Evolutionary conservation across 2,113 vertebrate genomes (phyloP), one percentile per base, ranked within the genome.

Genomic region (Lophius piscatorius): DNA sequence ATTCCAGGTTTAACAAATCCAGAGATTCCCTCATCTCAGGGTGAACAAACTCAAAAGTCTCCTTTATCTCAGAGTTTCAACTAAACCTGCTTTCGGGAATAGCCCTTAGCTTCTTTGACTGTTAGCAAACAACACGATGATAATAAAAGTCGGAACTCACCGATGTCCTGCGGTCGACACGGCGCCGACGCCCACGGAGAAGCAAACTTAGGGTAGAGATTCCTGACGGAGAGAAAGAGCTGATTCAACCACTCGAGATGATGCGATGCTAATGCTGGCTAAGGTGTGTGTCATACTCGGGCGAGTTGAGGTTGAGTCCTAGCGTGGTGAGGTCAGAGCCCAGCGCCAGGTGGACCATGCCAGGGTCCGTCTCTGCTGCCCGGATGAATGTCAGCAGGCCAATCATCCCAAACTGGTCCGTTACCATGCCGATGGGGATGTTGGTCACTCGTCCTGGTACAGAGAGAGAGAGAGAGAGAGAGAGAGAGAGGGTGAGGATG

Each of bases 351-450:
- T 99, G 97, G 79, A 99, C 97, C 96, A 98, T 98, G 76, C 96
- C 96, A 12, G 97, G 97, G 76, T 99, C 97, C 44, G 97, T 99
- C 88, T 99, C 97, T 38, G 97, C 97, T 65, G 97, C 97, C 87
- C 97, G 94, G 90, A 99, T 99, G 86, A 99, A 99, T 38, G 97
- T 98, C 92, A 99, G 90, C 80, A 99, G 88, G 70, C 97, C 97
- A 62, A 99, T 98, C 97, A 99, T 99, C 76, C 97, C 97, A 88
- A 99, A 99, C 90, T 99, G 97, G 90, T 99, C 97, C 56, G 97
- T 99, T 90, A 99, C 97, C 97, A 99, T 99, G 87, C 97, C 97
- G 81, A 93, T 89, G 69, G 97, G 97, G 95, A 99, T 99, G 94
- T 99, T 99, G 86, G 95, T 99, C 90, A 99, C 97, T 59, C 96